These are phyloP conservation scores for Drosophila bipectinata DNA, from an alignment of 1,140 invertebrate species.

Conservation along the genomic window DNA sequence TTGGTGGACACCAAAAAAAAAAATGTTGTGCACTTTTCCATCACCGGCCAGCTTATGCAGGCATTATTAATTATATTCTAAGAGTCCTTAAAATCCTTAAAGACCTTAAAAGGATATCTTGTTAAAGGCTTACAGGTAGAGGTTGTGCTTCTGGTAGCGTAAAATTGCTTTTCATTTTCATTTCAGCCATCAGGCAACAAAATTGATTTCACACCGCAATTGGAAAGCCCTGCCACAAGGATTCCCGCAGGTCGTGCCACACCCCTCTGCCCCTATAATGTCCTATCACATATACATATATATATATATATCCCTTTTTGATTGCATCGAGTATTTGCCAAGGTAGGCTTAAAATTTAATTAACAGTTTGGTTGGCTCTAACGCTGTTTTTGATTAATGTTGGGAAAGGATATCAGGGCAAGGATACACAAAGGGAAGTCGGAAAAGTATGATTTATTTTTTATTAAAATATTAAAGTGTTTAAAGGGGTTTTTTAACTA, in stretches of 20 bases:
- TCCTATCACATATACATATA: no score
- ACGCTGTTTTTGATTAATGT: slow-evolving; percentile 3
- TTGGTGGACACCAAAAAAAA: neutral
- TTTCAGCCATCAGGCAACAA: neutral
- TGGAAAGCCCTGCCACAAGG: neutral
- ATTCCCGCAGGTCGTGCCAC: no score
- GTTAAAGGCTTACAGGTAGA: neutral
- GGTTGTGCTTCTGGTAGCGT: neutral
- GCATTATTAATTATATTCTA: neutral
- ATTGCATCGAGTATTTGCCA: slow-evolving; percentile 29
- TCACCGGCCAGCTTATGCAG: neutral
- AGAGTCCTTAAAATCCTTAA: neutral
- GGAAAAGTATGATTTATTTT: neutral
- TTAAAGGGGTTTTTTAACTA: neutral
- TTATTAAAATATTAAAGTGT: neutral
- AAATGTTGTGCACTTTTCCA: neutral
- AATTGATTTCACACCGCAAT: slow-evolving; percentile 17
- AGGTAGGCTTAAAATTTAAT: slow-evolving; percentile 65
- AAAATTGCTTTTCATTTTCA: slow-evolving; percentile 24
- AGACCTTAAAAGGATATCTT: neutral
- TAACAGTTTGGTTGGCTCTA: slow-evolving; percentile 34
- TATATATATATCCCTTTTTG: neutral
- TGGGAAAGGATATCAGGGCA: neutral
- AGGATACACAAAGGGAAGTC: neutral
- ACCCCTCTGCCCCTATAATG: no score